phyloP scores from a whole-genome alignment of 1,140 invertebrate genomes.

The Argopecten irradians region DNA sequence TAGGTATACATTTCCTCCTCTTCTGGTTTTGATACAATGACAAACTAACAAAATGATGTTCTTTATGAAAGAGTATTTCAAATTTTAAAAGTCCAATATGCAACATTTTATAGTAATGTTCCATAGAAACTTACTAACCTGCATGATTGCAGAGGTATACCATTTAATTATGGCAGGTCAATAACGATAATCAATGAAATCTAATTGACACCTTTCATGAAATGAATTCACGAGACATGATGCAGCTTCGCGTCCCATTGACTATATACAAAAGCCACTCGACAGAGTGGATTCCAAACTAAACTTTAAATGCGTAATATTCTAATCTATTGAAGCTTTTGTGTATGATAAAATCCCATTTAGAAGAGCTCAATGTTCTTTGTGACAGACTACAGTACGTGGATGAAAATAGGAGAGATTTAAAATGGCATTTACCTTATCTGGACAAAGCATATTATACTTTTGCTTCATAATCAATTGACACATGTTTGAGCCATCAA shows the following conservation, averaged over 20 bases:
- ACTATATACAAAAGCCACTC: not conserved
- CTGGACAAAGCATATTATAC: not conserved
- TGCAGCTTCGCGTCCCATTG: not conserved
- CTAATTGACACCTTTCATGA: not conserved
- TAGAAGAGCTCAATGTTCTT: not conserved
- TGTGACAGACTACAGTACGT: not conserved
- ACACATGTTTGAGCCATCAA: slow-evolving; percentile 1
- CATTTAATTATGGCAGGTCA: not conserved
- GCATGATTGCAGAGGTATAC: not conserved
- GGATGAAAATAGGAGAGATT: not conserved
- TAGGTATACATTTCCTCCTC: no score
- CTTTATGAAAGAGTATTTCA: no score
- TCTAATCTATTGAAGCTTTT: not conserved
- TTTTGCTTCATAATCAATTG: not conserved
- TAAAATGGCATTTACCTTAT: not conserved
- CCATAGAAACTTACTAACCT: no score
- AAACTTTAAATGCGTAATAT: not conserved
- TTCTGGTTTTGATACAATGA: no score
- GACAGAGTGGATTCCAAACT: not conserved
- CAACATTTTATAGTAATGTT: no score
- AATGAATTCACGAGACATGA: not conserved
- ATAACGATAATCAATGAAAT: not conserved
- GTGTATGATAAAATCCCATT: not conserved
- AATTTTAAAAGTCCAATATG: no score
- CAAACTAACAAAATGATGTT: no score